Conservation (phyloP, 2,113 vertebrate genomes). For the Stomatorhinus ivindoensis region DNA sequence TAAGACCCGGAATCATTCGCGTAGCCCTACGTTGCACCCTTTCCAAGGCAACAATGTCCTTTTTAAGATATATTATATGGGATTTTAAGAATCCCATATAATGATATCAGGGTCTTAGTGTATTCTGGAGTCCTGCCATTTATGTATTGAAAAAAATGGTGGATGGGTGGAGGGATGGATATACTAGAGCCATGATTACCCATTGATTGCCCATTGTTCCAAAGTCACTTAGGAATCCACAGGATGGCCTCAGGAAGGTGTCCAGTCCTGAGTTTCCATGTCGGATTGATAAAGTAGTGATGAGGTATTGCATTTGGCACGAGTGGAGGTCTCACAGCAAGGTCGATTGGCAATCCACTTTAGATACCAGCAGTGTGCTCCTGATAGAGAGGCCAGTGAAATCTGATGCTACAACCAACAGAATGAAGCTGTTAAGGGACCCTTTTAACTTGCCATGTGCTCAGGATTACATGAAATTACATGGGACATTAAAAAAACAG, state of each 20-base stretch:
- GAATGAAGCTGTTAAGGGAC: neutral
- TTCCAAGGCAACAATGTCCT: no score
- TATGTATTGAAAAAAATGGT: neutral
- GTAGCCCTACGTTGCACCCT: no score
- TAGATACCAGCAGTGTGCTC: neutral
- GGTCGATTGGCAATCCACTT: neutral
- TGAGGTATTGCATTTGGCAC: neutral
- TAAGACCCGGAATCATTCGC: no score
- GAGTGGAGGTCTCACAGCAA: neutral
- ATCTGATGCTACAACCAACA: neutral
- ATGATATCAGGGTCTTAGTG: neutral
- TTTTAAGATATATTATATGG: no score
- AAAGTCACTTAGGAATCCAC: neutral
- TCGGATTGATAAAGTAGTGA: slow-evolving; percentile 20
- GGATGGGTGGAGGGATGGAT: neutral
- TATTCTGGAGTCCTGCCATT: neutral
- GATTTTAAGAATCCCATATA: no score
- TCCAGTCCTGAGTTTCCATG: neutral
- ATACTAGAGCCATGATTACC: neutral
- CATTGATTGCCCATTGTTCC: neutral
- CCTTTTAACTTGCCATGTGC: neutral
- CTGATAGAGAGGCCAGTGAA: neutral
- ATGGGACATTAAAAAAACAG: neutral
- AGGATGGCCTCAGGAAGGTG: neutral
- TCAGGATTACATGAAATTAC: neutral